Conservation (phyloP, 2,797 vertebrate species). For the Enteromius afrohamiltoni region DNA sequence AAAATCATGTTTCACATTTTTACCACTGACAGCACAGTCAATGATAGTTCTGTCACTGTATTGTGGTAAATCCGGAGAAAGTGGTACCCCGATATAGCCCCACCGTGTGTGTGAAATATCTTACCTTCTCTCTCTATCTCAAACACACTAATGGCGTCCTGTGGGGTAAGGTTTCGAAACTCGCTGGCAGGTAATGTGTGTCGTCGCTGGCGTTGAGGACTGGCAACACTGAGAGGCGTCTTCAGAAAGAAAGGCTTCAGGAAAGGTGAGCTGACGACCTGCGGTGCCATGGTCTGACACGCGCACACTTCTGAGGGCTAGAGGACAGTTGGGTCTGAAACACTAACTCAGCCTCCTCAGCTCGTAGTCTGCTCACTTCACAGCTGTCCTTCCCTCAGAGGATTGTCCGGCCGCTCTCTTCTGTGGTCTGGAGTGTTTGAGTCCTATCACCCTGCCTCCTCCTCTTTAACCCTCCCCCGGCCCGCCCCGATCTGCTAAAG, state of each 20-base stretch:
- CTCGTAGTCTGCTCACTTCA: background rate
- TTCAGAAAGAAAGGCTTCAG: slow-evolving; percentile 78
- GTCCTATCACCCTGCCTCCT: background rate
- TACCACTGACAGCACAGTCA: background rate
- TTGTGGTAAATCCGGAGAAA: background rate
- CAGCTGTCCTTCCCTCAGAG: background rate
- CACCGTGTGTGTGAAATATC: slow-evolving; percentile 4
- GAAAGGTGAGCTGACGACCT: slow-evolving; percentile 71
- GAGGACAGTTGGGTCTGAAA: background rate
- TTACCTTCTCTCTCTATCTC: slow-evolving; percentile 83
- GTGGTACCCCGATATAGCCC: background rate
- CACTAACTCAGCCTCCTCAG: background rate
- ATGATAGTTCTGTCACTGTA: background rate
- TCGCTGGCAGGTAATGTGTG: slow-evolving; percentile 84
- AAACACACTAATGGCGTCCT: slow-evolving; percentile 83
- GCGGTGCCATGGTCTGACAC: slow-evolving; percentile 69
- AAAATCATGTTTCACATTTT: background rate
- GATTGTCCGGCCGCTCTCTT: slow-evolving; percentile 40
- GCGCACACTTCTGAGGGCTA: background rate
- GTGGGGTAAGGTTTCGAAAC: slow-evolving; percentile 80
- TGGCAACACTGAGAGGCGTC: slow-evolving; percentile 64
- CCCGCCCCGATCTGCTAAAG: slow-evolving; percentile 66
- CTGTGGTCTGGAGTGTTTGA: slow-evolving; percentile 24
- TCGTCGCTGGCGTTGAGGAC: slow-evolving; percentile 69
- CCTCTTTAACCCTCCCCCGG: background rate